Percentiles rank a stretch among this genome's conserved stretches.
phyloP scores from a whole-genome alignment of 37 sponge, comb jelly and placozoan species.

The Beroe forskalii region DNA sequence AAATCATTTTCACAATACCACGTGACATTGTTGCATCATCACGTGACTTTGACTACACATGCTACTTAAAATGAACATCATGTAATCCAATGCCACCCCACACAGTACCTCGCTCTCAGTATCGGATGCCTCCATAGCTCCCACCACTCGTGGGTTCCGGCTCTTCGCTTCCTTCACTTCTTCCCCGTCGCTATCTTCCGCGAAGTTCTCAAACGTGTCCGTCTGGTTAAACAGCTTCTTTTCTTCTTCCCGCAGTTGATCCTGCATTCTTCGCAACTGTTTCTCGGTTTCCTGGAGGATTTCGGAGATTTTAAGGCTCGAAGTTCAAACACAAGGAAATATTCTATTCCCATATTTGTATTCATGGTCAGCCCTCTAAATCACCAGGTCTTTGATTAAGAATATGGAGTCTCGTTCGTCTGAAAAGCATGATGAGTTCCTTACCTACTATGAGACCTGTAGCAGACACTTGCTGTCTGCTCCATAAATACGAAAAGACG shows the following conservation, averaged over 20 bases:
- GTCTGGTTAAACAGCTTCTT: slow-evolving; percentile 70
- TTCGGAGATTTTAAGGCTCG: not conserved
- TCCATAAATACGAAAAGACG: too few relatives aligned
- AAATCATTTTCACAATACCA: too few relatives aligned
- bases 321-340: slow-evolving; percentile 56
- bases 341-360: not conserved
- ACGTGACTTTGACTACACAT: too few relatives aligned
- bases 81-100: not conserved
- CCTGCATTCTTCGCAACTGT: slow-evolving; percentile 76
- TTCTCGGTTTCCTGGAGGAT: slow-evolving; percentile 53
- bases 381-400: slow-evolving; percentile 52
- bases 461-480: too few relatives aligned
- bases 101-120: slow-evolving; percentile 15
- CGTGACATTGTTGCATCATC: too few relatives aligned
- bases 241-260: slow-evolving; percentile 82
- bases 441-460: slow-evolving; percentile 67
- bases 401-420: slow-evolving; percentile 63
- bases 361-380: not conserved
- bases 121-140: slow-evolving; percentile 53
- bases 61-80: not conserved
- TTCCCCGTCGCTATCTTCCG: slow-evolving; percentile 28
- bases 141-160: slow-evolving; percentile 48
- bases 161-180: slow-evolving; percentile 69
- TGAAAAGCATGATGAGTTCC: slow-evolving; percentile 11
- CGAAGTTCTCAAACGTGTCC: slow-evolving; percentile 59